Conservation (phyloP, 2,113 vertebrate species). For the Sinocyclocheilus rhinocerous region DNA sequence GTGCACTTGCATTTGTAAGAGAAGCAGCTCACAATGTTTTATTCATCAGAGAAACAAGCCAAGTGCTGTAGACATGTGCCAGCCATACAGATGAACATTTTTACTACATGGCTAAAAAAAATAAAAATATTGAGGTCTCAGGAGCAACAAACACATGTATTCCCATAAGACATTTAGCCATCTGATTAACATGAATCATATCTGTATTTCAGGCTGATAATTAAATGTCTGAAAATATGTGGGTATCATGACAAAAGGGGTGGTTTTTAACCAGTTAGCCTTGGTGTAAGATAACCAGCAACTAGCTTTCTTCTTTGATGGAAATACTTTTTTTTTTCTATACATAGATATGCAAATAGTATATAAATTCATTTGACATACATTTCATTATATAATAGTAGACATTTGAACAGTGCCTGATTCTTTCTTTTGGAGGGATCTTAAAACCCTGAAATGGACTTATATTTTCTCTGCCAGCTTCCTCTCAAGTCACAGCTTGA, state of each 20-base stretch:
- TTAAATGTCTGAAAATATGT: not conserved
- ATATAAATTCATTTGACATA: not conserved
- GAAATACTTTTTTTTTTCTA: not conserved
- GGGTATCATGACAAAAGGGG: not conserved
- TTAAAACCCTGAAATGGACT: not conserved
- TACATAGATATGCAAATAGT: not conserved
- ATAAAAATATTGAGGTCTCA: constrained; percentile 5
- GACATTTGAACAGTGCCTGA: not conserved
- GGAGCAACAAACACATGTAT: not conserved
- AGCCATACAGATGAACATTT: constrained; percentile 26
- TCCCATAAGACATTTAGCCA: not conserved
- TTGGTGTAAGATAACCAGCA: not conserved
- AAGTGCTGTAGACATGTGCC: constrained; percentile 32
- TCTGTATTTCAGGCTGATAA: not conserved
- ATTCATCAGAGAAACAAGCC: constrained; percentile 66
- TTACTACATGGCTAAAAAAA: constrained; percentile 42
- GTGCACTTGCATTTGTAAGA: constrained; percentile 60
- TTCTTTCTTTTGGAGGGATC: not conserved
- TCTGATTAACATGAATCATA: constrained; percentile 20
- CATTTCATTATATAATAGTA: not conserved
- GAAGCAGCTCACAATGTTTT: constrained; percentile 64
- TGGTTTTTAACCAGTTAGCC: not conserved
- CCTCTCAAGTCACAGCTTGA: not conserved
- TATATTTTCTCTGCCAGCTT: not conserved
- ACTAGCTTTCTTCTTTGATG: not conserved